A percentile compares a stretch with the other conserved stretches of the same genome.
These are phyloP conservation scores for Anguilla rostrata DNA, from an alignment of 2,113 vertebrate genomes.

Conservation along the genomic window DNA sequence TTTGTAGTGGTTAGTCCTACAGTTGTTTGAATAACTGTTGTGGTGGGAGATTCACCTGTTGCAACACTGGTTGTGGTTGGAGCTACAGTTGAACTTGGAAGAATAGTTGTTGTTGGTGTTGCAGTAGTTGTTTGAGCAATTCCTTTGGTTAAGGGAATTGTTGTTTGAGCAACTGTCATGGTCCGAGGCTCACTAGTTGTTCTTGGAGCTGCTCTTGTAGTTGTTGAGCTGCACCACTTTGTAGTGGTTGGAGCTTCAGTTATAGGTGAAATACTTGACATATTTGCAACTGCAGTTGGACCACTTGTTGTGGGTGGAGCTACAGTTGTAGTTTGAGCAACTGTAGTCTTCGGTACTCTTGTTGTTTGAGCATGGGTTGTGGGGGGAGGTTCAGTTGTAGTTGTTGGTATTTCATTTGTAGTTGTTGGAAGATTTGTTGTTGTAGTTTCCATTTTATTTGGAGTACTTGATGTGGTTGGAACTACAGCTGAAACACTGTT, in stretches of 20 bases:
- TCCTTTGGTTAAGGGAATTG: too few species aligned
- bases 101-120: neutral
- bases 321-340: neutral
- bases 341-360: neutral
- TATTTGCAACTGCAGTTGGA: neutral
- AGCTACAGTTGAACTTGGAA: neutral
- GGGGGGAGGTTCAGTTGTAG: too few species aligned
- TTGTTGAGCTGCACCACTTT: too few species aligned
- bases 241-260: neutral
- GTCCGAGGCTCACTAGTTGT: neutral
- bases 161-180: neutral
- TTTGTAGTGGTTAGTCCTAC: neutral
- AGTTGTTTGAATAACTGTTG: neutral
- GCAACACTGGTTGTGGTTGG: neutral
- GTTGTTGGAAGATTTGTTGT: neutral
- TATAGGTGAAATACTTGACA: neutral
- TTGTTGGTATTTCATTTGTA: too few species aligned
- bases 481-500: too few species aligned
- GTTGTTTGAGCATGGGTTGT: neutral
- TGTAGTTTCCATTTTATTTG: neutral
- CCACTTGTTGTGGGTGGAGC: neutral
- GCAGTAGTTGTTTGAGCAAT: neutral
- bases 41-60: neutral
- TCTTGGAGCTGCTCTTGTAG: too few species aligned
- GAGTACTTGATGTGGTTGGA: neutral